These are phyloP conservation scores for Festucalex cinctus DNA, from an alignment of 2,113 vertebrate genomes.

Conservation along the genomic window DNA sequence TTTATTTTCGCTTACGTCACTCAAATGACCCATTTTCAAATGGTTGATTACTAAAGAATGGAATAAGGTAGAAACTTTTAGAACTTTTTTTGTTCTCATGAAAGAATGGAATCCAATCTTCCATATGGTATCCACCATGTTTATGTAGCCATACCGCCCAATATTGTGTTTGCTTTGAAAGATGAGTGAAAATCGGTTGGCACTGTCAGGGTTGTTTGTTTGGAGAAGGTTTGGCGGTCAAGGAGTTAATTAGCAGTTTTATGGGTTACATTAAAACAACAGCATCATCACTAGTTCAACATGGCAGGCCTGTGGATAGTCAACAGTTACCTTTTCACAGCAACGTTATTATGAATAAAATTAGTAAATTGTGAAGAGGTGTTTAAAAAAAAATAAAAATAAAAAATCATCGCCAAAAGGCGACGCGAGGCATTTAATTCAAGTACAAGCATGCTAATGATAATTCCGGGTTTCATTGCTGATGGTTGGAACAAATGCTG, in stretches of 20 bases:
- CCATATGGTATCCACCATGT: no score
- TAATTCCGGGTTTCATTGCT: constrained; percentile 65
- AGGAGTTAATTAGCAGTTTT: constrained; percentile 78
- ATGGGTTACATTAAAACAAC: constrained; percentile 82
- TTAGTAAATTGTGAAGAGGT: constrained; percentile 79
- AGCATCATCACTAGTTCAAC: constrained; percentile 95
- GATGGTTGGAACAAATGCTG: constrained; percentile 67
- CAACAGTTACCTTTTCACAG: constrained; percentile 99
- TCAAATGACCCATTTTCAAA: no score
- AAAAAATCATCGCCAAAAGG: not conserved
- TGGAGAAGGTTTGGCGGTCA: no score
- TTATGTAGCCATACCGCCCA: no score
- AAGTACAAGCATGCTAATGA: constrained; percentile 49
- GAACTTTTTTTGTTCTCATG: no score
- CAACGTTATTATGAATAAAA: constrained; percentile 97
- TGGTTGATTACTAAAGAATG: no score
- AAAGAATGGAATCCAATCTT: no score
- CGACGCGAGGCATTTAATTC: not conserved
- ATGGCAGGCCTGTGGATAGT: constrained; percentile 93
- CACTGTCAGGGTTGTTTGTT: no score
- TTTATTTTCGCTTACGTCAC: no score
- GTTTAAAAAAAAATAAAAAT: constrained; percentile 51
- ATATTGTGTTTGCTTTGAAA: no score
- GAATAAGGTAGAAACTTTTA: no score
- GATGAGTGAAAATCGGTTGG: no score